Evolutionary conservation across 2,888 invertebrate genomes (phyloP).

Genomic region (Timema podura): DNA sequence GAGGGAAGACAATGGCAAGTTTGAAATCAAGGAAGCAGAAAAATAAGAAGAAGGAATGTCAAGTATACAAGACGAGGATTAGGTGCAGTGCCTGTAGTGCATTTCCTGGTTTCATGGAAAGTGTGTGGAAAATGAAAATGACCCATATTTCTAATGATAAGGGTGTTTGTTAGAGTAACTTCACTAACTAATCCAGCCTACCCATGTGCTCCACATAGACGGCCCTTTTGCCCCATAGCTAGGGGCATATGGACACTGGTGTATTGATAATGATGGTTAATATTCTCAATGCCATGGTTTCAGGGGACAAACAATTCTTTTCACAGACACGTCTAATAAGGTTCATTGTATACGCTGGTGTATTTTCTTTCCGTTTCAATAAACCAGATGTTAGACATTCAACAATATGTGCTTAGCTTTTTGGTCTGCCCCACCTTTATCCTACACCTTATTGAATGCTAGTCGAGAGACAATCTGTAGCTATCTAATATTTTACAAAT

Average conservation of each 20-base stretch:
- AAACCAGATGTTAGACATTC: neutral
- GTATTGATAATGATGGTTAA: neutral
- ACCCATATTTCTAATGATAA: neutral
- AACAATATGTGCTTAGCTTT: neutral
- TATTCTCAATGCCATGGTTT: neutral
- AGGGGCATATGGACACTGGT: constrained; percentile 9
- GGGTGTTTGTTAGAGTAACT: neutral
- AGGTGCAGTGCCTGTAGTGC: constrained; percentile 4
- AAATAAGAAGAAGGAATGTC: neutral
- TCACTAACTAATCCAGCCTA: neutral
- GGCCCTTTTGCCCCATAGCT: constrained; percentile 11
- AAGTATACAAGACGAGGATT: constrained; percentile 2
- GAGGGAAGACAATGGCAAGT: neutral
- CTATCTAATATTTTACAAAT: too few species aligned
- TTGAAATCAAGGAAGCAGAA: neutral
- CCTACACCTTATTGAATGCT: constrained; percentile 64
- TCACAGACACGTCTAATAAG: neutral
- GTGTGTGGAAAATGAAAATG: neutral
- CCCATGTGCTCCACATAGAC: neutral
- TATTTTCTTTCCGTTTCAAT: neutral
- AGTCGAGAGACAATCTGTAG: too few species aligned
- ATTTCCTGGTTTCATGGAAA: neutral
- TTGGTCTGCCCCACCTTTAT: constrained; percentile 7
- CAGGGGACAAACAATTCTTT: neutral
- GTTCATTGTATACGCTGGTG: neutral